Evolutionary conservation across 2,113 vertebrate genomes (phyloP).

Genomic region (Campylorhamphus procurvoides): DNA sequence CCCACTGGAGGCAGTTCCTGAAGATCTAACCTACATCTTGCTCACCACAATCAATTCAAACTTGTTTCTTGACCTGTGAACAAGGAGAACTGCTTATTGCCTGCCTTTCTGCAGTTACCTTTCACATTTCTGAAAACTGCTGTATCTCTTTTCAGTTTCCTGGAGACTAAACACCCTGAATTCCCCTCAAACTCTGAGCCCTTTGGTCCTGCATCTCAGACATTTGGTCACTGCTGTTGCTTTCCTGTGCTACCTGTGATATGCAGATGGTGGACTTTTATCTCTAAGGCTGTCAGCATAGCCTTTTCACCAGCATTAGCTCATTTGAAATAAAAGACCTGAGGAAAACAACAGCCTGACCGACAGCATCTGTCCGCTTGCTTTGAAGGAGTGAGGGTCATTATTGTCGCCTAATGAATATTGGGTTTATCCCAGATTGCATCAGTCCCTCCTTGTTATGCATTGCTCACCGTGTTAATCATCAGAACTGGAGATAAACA

Average conservation of each 20-base stretch:
- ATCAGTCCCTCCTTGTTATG: neutral
- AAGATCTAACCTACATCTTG: neutral
- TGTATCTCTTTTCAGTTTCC: neutral
- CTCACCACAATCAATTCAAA: neutral
- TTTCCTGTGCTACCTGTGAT: neutral
- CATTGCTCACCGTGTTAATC: slow-evolving; percentile 24
- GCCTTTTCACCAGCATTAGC: neutral
- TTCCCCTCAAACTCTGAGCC: neutral
- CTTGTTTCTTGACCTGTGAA: neutral
- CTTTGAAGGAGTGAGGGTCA: neutral
- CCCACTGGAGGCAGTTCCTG: neutral
- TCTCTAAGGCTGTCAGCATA: neutral
- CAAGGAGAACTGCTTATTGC: neutral
- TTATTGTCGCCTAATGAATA: slow-evolving; percentile 11
- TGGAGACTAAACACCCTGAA: neutral
- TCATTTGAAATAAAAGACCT: neutral
- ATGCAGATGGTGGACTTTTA: neutral
- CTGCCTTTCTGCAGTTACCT: neutral
- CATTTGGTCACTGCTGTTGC: neutral
- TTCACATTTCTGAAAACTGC: neutral
- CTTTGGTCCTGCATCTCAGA: neutral
- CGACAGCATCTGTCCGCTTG: neutral
- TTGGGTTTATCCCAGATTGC: slow-evolving; percentile 27
- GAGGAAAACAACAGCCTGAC: neutral
- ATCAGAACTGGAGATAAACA: slow-evolving; percentile 44